Evolutionary conservation across 2,113 vertebrate genomes (phyloP), one percentile per base, ranked within the genome.

Genomic region (Engraulis encrasicolus): DNA sequence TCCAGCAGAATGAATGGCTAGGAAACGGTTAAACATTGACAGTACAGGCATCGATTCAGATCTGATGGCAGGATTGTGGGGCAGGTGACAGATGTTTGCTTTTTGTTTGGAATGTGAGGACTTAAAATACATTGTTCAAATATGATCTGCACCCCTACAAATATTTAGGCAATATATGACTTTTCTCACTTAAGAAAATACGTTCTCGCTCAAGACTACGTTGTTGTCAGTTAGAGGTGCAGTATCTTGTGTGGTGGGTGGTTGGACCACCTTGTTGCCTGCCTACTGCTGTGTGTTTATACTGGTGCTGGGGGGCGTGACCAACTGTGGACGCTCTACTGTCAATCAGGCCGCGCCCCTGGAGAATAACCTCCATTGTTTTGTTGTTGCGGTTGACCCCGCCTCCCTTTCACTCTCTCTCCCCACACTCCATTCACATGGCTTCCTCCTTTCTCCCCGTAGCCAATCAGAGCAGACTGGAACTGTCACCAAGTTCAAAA

Each of bases 401-500:
- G 89, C 84, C 37, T 31, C 50, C 50, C 38, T 37, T 34, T 36
- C 81, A 78, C 82, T 71, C 61, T 61, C 54, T 84, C 49, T n/a
- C n/a, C n/a, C 49, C 61, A 78, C n/a, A n/a, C n/a, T n/a, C 19
- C 78, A 71, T 88, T 88, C 87, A 89, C 81, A 89, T 36, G 37
- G 80, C 80, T 48, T 54, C 54, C 54, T 20, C 54, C 54, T 20
- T 14, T 4, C 58, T 58, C 77, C 40, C 71, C 5, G 23, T 31
- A 82, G 82, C 96, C 95, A 93, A 96, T 93, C 93, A 92, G 92
- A 85, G 78, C 79, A 14, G 23, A 9, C 9, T 0, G 31, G 58
- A 31, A 36, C 84, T 84, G 81, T 88, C 86, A 80, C 82, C 86
- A 12, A 0, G n/a, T 93, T 94, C 93, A 92, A 94, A 93, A 15